Evolutionary conservation across 2,113 vertebrate species (phyloP).

Genomic region (Thamnaconus septentrionalis): DNA sequence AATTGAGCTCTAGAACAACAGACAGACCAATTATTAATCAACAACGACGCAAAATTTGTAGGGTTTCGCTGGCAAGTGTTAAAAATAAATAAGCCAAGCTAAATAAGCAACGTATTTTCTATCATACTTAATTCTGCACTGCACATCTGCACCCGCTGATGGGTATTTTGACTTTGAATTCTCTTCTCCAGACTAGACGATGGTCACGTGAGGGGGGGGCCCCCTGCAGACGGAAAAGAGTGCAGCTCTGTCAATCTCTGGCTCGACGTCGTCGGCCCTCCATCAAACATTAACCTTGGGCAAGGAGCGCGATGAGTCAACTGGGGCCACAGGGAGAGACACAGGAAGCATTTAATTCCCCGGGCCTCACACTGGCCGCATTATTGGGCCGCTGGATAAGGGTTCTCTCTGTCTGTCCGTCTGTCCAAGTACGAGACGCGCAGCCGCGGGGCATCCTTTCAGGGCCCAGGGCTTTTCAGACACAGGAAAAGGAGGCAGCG

Average conservation of each 20-base stretch:
- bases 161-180: no score
- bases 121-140: no score
- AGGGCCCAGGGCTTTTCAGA: constrained; percentile 42
- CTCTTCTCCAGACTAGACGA: no score
- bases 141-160: no score
- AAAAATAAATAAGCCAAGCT: no score
- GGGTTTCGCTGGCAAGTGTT: no score
- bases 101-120: no score
- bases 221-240: constrained; percentile 58
- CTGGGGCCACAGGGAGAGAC: constrained; percentile 64
- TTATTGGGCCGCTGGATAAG: constrained; percentile 70
- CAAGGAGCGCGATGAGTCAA: constrained; percentile 70
- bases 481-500: constrained; percentile 53
- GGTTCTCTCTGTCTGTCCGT: constrained; percentile 52
- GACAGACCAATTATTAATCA: no score
- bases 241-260: constrained; percentile 66
- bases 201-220: background rate
- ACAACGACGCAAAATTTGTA: no score
- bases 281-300: constrained; percentile 73
- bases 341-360: constrained; percentile 75
- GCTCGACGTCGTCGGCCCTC: constrained; percentile 51
- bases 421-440: constrained; percentile 48
- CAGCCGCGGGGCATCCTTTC: constrained; percentile 57
- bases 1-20: no score
- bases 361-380: constrained; percentile 68